phyloP scores from a whole-genome alignment of 1,140 invertebrate species.

The Hesperophylax magnus region DNA sequence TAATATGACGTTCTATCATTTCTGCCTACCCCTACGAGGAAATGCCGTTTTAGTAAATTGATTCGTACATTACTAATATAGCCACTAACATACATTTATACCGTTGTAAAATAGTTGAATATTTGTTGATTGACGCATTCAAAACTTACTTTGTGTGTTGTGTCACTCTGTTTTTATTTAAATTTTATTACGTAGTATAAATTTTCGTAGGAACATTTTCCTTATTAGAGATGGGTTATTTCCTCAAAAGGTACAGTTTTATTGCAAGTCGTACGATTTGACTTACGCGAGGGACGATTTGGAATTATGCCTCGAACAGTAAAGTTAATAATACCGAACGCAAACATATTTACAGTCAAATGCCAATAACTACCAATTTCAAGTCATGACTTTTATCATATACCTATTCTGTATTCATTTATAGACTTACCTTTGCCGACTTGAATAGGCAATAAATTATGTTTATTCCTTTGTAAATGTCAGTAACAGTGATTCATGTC shows the following conservation, averaged over 20 bases:
- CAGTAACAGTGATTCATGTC: slow-evolving; percentile 50
- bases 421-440: slow-evolving; percentile 50
- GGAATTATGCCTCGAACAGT: slow-evolving; percentile 1
- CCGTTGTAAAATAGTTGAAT: too few relatives aligned
- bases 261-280: slow-evolving; percentile 14
- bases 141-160: too few relatives aligned
- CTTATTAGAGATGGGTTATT: not conserved
- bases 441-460: slow-evolving; percentile 55
- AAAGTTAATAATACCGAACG: not conserved
- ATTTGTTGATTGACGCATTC: too few relatives aligned
- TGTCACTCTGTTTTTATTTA: too few relatives aligned
- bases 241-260: not conserved
- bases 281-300: not conserved
- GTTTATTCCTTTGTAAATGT: slow-evolving; percentile 56
- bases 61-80: not conserved
- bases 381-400: slow-evolving; percentile 22
- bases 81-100: too few relatives aligned
- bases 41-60: not conserved
- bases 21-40: not conserved
- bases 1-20: too few relatives aligned
- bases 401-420: slow-evolving; percentile 43
- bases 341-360: slow-evolving; percentile 19
- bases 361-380: slow-evolving; percentile 24
- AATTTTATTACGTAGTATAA: too few relatives aligned
- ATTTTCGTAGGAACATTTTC: too few relatives aligned